Evolutionary conservation across 2,113 vertebrate genomes (phyloP).

Genomic region (Puffinus mauretanicus): DNA sequence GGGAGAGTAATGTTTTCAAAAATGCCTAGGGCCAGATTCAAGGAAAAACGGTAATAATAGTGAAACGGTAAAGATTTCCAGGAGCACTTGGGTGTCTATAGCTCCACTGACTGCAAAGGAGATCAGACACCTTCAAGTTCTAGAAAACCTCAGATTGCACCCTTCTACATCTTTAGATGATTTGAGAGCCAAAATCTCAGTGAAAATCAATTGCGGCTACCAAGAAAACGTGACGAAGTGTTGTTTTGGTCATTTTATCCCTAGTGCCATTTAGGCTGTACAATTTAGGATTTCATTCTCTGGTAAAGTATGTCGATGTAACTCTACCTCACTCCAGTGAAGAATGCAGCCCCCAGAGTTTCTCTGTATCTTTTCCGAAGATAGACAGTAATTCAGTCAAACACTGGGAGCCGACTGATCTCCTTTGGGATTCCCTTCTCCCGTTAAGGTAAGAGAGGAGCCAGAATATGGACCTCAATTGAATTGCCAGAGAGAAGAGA

Average conservation of each 20-base stretch:
- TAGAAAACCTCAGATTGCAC: neutral
- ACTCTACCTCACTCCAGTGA: constrained; percentile 13
- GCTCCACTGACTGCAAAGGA: neutral
- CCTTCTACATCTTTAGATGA: neutral
- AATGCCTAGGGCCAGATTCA: neutral
- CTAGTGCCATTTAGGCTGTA: neutral
- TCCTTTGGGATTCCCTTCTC: neutral
- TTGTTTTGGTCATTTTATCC: neutral
- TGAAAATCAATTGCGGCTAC: neutral
- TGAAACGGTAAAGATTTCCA: neutral
- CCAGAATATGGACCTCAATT: neutral
- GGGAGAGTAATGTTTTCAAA: neutral
- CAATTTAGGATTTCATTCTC: neutral
- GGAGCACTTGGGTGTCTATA: neutral
- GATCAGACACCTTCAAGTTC: neutral
- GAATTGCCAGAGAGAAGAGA: neutral
- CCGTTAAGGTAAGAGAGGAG: neutral
- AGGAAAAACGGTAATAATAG: neutral
- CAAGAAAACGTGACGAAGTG: neutral
- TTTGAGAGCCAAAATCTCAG: neutral
- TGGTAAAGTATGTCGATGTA: neutral
- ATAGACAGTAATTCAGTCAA: neutral
- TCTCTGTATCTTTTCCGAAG: neutral
- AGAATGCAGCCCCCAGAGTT: constrained; percentile 23
- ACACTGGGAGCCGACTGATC: neutral